Evolutionary conservation across 2,888 invertebrate species (phyloP).

Genomic region (Tillus elongatus): DNA sequence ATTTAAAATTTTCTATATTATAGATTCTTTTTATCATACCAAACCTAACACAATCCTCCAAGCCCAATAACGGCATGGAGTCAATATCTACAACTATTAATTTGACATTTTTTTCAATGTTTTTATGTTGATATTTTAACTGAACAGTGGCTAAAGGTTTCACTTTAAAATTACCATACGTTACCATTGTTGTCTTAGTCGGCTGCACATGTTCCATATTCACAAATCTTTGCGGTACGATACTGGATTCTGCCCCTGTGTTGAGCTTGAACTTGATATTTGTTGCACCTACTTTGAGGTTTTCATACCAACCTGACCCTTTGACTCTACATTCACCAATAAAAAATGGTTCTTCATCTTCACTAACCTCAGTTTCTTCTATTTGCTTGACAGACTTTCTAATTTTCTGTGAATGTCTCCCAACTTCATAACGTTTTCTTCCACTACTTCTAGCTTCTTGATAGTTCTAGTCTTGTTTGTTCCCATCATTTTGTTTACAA

Average conservation of each 20-base stretch:
- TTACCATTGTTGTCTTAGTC: background rate
- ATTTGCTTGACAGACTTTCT: too few relatives aligned
- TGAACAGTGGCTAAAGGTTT: background rate
- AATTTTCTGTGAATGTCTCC: too few relatives aligned
- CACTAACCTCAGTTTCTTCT: too few relatives aligned
- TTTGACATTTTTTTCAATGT: background rate
- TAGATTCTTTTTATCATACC: background rate
- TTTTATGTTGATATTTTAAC: background rate
- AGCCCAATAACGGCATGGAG: background rate
- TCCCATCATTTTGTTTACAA: background rate
- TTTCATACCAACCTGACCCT: too few relatives aligned
- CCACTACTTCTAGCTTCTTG: too few relatives aligned
- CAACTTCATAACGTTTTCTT: too few relatives aligned
- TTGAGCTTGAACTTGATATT: too few relatives aligned
- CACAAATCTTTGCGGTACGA: too few relatives aligned
- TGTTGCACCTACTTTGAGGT: too few relatives aligned
- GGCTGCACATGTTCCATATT: background rate
- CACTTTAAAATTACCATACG: background rate
- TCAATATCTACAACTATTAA: background rate
- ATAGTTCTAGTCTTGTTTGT: too few relatives aligned
- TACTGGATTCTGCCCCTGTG: slow-evolving; percentile 3
- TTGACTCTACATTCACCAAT: too few relatives aligned
- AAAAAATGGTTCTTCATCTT: too few relatives aligned
- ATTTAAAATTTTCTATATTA: background rate
- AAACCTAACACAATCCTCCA: background rate